Evolutionary conservation across 1,140 invertebrate genomes (phyloP).

Genomic region (Zaprionus kolodkinae): DNA sequence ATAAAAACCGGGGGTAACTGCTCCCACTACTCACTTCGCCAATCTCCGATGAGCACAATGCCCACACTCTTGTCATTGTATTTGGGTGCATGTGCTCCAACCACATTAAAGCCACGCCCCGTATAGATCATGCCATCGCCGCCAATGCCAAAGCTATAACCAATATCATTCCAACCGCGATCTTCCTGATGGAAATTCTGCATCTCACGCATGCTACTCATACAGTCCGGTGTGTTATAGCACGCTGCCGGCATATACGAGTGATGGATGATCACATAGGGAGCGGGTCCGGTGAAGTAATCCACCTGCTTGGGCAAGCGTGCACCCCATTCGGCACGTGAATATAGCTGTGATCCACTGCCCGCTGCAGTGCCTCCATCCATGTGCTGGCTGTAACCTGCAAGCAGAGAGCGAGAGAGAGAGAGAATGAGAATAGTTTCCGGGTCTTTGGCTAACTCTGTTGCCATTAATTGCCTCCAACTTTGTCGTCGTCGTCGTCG

Average conservation of each 20-base stretch:
- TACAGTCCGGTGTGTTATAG: conserved; percentile 85
- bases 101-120: conserved; percentile 89
- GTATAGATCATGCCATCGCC: conserved; percentile 91
- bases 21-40: conserved; percentile 85
- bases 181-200: conserved; percentile 87
- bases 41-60: conserved; percentile 90
- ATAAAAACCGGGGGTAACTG: background rate
- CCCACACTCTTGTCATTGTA: conserved; percentile 90
- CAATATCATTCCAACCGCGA: conserved; percentile 89
- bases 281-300: conserved; percentile 87
- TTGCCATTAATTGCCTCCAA: conserved; percentile 57
- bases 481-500: conserved; percentile 42
- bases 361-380: conserved; percentile 16
- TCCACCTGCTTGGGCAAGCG: conserved; percentile 84
- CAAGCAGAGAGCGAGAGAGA: background rate
- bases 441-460: conserved; percentile 40
- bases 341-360: conserved; percentile 78
- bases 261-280: conserved; percentile 92
- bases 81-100: conserved; percentile 89
- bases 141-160: conserved; percentile 92
- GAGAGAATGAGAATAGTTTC: conserved; percentile 20
- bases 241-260: conserved; percentile 88
- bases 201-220: conserved; percentile 86
- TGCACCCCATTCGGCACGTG: conserved; percentile 87
- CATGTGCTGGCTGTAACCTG: conserved; percentile 75